A percentile compares a stretch with the other conserved stretches of the same genome.
phyloP scores from a whole-genome alignment of 2,888 invertebrate genomes.

The Agrochola lychnidis region DNA sequence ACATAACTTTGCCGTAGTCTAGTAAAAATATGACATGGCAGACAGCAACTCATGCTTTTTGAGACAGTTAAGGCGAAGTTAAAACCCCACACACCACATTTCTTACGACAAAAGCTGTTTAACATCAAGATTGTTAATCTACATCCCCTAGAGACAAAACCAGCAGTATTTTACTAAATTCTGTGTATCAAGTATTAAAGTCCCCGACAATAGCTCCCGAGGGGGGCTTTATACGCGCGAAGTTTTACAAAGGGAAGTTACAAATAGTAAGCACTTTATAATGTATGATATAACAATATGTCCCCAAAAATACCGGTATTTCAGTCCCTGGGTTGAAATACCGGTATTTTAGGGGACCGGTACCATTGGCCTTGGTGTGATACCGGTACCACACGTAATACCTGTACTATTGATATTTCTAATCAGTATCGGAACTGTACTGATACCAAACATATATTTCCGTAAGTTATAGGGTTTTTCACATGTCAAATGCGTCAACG shows the following conservation, averaged over 20 bases:
- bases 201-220: conserved; percentile 1
- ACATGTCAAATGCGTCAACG: no score
- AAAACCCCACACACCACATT: neutral
- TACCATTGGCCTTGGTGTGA: no score
- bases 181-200: neutral
- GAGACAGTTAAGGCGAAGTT: neutral
- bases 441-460: no score
- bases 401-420: no score
- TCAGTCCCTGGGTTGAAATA: no score
- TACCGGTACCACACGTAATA: no score
- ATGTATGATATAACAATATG: neutral
- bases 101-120: neutral
- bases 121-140: neutral
- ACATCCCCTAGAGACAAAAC: neutral
- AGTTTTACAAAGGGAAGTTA: neutral
- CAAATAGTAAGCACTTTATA: neutral
- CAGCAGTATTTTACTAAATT: neutral
- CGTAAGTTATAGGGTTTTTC: no score
- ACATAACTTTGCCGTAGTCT: neutral
- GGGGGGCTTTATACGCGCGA: neutral
- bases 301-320: no score
- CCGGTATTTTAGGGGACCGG: no score
- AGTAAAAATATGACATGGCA: neutral
- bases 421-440: no score
- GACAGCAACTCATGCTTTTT: neutral